A percentile compares a stretch with the other conserved stretches of the same genome.
These are phyloP conservation scores for Desoria tigrina DNA, from an alignment of 2,888 invertebrate genomes.

Conservation along the genomic window DNA sequence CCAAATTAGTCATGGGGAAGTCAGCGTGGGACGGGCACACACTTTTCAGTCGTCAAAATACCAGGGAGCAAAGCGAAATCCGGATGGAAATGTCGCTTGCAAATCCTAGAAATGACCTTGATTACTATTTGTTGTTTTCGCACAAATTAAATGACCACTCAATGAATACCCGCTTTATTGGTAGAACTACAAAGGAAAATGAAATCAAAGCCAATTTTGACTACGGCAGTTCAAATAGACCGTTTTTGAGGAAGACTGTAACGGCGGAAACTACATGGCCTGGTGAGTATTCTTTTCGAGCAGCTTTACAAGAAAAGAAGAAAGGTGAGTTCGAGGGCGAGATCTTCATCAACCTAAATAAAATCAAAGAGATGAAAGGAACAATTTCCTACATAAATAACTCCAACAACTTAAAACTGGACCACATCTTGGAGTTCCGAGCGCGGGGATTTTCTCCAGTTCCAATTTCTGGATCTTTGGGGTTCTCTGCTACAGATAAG, in stretches of 20 bases:
- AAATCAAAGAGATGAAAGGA: slow-evolving; percentile 46
- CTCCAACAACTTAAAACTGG: slow-evolving; percentile 46
- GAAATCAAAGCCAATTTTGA: slow-evolving; percentile 45
- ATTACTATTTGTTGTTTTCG: slow-evolving; percentile 50
- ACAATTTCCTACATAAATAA: slow-evolving; percentile 50
- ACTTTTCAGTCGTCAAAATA: slow-evolving; percentile 51
- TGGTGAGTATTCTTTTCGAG: slow-evolving; percentile 38
- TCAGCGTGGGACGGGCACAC: slow-evolving; percentile 54
- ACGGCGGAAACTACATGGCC: slow-evolving; percentile 46
- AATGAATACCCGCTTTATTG: slow-evolving; percentile 39
- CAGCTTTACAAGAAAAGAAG: slow-evolving; percentile 42
- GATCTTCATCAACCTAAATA: slow-evolving; percentile 42
- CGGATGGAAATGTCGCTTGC: slow-evolving; percentile 47
- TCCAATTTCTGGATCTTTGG: slow-evolving; percentile 44
- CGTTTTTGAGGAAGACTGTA: slow-evolving; percentile 38
- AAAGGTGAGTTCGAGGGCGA: slow-evolving; percentile 49
- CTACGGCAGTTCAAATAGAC: slow-evolving; percentile 31
- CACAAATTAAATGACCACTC: slow-evolving; percentile 35
- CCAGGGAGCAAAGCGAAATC: slow-evolving; percentile 48
- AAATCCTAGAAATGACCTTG: slow-evolving; percentile 51
- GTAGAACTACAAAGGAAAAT: slow-evolving; percentile 29
- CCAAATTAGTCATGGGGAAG: slow-evolving; percentile 52
- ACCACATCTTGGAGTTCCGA: slow-evolving; percentile 48
- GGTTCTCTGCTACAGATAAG: slow-evolving; percentile 47
- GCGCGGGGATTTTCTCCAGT: slow-evolving; percentile 40